Percentiles rank a stretch among this genome's conserved stretches.
These are phyloP conservation scores for Karalla daura DNA, from an alignment of 2,797 vertebrate genomes.

Conservation along the genomic window DNA sequence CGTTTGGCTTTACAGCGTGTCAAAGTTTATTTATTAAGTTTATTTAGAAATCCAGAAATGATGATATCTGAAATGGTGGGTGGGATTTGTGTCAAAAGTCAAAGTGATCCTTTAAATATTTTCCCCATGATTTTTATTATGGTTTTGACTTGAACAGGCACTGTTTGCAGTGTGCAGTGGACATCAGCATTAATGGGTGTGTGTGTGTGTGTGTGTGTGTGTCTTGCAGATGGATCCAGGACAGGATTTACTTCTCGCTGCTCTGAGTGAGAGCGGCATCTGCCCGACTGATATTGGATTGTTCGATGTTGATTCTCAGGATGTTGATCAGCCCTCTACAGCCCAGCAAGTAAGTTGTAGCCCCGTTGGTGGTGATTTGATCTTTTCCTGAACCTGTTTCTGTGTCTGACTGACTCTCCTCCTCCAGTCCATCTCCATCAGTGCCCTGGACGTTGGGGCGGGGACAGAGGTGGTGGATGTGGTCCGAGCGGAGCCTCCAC, in stretches of 20 bases:
- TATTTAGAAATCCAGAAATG: too few species aligned
- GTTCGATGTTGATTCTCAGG: slow-evolving; percentile 93
- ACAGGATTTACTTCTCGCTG: slow-evolving; percentile 98
- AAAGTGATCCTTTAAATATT: too few species aligned
- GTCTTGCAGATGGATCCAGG: slow-evolving; percentile 97
- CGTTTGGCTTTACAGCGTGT: too few species aligned
- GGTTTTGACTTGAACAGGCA: neutral
- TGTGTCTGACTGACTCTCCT: too few species aligned
- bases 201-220: slow-evolving; percentile 24
- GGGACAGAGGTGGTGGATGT: slow-evolving; percentile 86
- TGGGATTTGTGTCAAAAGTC: too few species aligned
- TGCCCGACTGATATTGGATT: slow-evolving; percentile 93
- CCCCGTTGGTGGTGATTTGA: slow-evolving; percentile 6
- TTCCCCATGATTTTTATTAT: neutral
- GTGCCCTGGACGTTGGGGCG: slow-evolving; percentile 88
- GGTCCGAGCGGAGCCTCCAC: slow-evolving; percentile 84
- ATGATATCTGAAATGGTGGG: too few species aligned
- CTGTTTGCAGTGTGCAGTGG: neutral
- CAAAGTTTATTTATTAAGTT: too few species aligned
- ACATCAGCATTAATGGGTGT: neutral
- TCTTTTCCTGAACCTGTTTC: too few species aligned
- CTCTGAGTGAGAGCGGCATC: slow-evolving; percentile 98
- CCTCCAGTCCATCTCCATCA: slow-evolving; percentile 90
- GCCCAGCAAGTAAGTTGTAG: slow-evolving; percentile 88
- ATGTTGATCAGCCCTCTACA: slow-evolving; percentile 85